These are phyloP conservation scores for Sebastiscus tertius DNA, from an alignment of 2,797 vertebrate species.

Conservation along the genomic window DNA sequence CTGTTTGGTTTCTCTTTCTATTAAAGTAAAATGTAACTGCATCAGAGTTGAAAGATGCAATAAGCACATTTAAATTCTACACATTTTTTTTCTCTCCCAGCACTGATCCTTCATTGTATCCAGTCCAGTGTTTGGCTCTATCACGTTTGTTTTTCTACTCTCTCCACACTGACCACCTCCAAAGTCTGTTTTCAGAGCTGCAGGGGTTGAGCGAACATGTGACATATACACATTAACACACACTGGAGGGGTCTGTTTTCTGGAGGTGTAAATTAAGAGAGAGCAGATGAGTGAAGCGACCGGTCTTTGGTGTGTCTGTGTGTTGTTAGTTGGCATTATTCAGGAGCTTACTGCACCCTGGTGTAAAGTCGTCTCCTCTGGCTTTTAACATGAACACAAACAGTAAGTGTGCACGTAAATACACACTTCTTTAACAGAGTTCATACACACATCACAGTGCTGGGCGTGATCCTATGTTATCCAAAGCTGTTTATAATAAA, in stretches of 20 bases:
- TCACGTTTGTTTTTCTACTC: conserved; percentile 47
- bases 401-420: background rate
- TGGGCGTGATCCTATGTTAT: conserved; percentile 1
- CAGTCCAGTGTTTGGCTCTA: conserved; percentile 18
- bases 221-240: conserved; percentile 45
- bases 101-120: conserved; percentile 17
- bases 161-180: conserved; percentile 32
- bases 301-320: conserved; percentile 14
- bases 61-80: background rate
- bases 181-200: conserved; percentile 54
- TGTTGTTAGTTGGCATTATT: conserved; percentile 13
- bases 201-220: conserved; percentile 37
- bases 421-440: background rate
- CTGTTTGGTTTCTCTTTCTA: background rate
- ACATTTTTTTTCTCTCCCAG: background rate
- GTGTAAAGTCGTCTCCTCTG: conserved; percentile 17
- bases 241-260: conserved; percentile 39
- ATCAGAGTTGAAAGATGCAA: background rate
- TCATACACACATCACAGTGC: background rate
- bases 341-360: conserved; percentile 20
- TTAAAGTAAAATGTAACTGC: background rate
- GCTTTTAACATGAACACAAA: conserved; percentile 41
- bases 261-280: conserved; percentile 45
- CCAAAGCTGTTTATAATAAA: conserved; percentile 21
- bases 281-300: conserved; percentile 10